Base-by-base conservation (phyloP, 2,797 vertebrate species). In the Sylvilagus floridanus region DNA sequence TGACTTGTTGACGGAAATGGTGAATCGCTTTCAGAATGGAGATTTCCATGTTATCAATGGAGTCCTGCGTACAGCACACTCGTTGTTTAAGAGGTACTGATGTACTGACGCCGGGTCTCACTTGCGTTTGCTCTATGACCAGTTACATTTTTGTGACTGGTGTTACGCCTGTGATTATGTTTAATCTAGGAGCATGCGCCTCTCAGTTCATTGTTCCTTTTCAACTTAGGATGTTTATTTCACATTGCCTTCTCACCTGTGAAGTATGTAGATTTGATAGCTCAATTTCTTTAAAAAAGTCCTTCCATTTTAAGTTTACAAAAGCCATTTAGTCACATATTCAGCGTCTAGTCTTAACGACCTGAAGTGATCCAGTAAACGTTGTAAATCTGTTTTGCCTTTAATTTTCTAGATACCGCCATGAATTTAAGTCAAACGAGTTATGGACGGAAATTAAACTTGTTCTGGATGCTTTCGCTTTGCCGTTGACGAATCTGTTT, bases 21-120 rank as follows among this genome's bases (percentile, higher is more conserved):
- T 99, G 97, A 99, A 98, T 60, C 99, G 99, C 68, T 99, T 99
- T 97, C 99, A 99, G 97, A 99, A 99, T 84, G 99, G 99, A 77
- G 99, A 99, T 94, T 99, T 99, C 97, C 99, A 99, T 47, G 99
- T 99, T 96, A 99, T 99, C 97, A 99, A 99, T 0, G 99, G 99
- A 2, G 99, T 99, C 24, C 99, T 99, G 84, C 99, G 99, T 65
- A 99, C 99, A 0, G 99, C 99, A 68, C 99, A 99, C 96, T 99
- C 99, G 2, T 98, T 99, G 24, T 99, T 99, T 96, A 99, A 99
- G 98, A 99, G 99, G 99, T 99, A 98, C 42, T 75, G 11, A 3
- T 75, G 42, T 47, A 3, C 0, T 77, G 17, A 42, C n/a, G 93
- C 3, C 35, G 84, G 16, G 54, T 90, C 35, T 76, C 7, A 28